These are phyloP conservation scores for Zoanthus gigantus DNA, from an alignment of 92 coral and sea anemone species.

Conservation along the genomic window DNA sequence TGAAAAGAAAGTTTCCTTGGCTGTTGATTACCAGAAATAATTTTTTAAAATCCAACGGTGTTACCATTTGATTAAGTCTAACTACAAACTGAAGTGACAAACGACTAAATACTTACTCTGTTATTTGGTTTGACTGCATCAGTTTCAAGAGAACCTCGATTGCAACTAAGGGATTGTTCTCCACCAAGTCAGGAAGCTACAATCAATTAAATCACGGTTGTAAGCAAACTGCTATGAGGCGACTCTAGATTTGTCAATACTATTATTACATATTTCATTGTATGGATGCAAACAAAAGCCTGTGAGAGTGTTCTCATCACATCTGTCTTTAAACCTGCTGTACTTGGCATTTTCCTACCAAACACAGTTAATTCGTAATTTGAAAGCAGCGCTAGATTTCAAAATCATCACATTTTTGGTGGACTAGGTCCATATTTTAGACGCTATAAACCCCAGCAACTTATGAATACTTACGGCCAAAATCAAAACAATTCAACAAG, in stretches of 20 bases:
- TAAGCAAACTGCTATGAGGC: not conserved
- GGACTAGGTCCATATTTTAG: slow-evolving; percentile 93
- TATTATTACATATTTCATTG: too few relatives aligned
- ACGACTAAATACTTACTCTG: slow-evolving; percentile 81
- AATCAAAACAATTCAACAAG: too few relatives aligned
- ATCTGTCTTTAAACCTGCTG: too few relatives aligned
- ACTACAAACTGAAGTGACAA: not conserved
- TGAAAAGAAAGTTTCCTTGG: too few relatives aligned
- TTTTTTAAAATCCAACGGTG: not conserved
- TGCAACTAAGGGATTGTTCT: slow-evolving; percentile 95
- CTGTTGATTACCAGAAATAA: too few relatives aligned
- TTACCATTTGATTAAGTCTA: not conserved
- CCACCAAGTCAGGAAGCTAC: slow-evolving; percentile 97
- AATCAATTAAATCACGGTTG: not conserved
- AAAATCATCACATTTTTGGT: slow-evolving; percentile 41
- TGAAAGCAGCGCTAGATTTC: too few relatives aligned
- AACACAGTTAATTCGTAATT: too few relatives aligned
- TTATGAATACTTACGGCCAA: too few relatives aligned
- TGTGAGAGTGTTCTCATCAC: too few relatives aligned
- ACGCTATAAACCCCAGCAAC: too few relatives aligned
- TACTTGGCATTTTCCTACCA: too few relatives aligned
- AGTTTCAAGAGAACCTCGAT: slow-evolving; percentile 94
- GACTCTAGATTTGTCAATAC: not conserved
- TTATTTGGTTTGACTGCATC: slow-evolving; percentile 98
- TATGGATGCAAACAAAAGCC: too few relatives aligned